These are phyloP conservation scores for Coenonympha glycerion DNA, from an alignment of 2,888 invertebrate genomes.

Conservation along the genomic window DNA sequence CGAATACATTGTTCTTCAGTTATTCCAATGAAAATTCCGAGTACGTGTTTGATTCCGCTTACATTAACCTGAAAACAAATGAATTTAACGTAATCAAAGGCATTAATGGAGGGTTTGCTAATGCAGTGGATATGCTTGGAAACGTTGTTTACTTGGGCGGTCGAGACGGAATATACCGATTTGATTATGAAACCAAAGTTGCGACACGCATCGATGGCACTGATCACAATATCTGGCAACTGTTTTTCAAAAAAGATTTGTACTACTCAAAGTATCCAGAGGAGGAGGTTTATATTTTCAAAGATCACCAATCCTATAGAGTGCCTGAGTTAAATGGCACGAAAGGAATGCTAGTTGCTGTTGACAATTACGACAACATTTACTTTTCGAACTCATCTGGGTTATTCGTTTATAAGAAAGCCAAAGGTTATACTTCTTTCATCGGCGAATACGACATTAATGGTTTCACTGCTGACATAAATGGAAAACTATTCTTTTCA, in stretches of 20 bases:
- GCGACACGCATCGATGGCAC: constrained; percentile 37
- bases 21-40: constrained; percentile 30
- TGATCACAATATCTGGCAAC: constrained; percentile 51
- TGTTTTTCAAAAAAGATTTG: constrained; percentile 50
- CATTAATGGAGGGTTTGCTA: constrained; percentile 49
- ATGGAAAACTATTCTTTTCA: constrained; percentile 37
- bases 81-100: constrained; percentile 40
- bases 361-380: constrained; percentile 31
- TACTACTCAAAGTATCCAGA: constrained; percentile 48
- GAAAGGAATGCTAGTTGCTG: constrained; percentile 30
- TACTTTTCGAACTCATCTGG: constrained; percentile 33
- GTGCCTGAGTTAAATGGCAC: constrained; percentile 30
- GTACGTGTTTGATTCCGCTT: constrained; percentile 41
- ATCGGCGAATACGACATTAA: constrained; percentile 33
- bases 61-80: constrained; percentile 46
- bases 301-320: constrained; percentile 22
- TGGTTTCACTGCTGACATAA: constrained; percentile 32
- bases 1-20: constrained; percentile 54
- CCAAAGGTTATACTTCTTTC: constrained; percentile 16
- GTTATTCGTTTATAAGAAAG: constrained; percentile 13
- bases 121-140: constrained; percentile 41
- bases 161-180: constrained; percentile 47
- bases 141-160: constrained; percentile 53
- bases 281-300: constrained; percentile 29
- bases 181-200: constrained; percentile 40